phyloP scores from a whole-genome alignment of 2,113 vertebrate species.

The Cacatua alba region DNA sequence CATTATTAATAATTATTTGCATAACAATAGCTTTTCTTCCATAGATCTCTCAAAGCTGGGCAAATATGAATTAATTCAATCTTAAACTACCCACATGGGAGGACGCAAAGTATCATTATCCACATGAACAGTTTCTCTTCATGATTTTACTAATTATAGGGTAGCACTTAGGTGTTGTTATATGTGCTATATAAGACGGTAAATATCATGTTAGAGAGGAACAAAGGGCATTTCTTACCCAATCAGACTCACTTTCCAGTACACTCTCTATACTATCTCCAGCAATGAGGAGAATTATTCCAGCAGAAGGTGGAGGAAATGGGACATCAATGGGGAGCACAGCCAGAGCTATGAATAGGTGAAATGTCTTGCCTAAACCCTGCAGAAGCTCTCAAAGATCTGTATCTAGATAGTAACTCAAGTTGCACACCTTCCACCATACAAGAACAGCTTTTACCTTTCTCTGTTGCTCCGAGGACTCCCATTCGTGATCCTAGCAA shows the following conservation, averaged over 20 bases:
- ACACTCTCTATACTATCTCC: neutral
- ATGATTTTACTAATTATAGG: constrained; percentile 66
- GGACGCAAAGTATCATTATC: constrained; percentile 55
- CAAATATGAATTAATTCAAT: constrained; percentile 69
- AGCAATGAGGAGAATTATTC: neutral
- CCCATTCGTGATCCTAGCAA: neutral
- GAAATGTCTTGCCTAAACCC: neutral
- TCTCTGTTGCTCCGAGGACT: neutral
- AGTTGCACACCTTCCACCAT: neutral
- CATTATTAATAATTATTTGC: constrained; percentile 68
- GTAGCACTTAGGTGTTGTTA: constrained; percentile 52
- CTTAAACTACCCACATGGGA: constrained; percentile 58
- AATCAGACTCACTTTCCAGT: neutral
- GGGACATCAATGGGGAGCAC: neutral
- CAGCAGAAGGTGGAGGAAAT: neutral
- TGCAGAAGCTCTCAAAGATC: rapidly evolving
- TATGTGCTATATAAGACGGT: constrained; percentile 1
- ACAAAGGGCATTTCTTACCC: neutral
- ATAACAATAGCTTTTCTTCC: constrained; percentile 38
- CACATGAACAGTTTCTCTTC: constrained; percentile 57
- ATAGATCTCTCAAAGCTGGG: constrained; percentile 34
- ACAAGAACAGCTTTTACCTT: neutral
- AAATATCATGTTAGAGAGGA: constrained; percentile 50
- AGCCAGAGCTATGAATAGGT: neutral
- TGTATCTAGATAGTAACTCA: neutral